phyloP scores from a whole-genome alignment of 92 coral and sea anemone species.

The Ricordea florida region DNA sequence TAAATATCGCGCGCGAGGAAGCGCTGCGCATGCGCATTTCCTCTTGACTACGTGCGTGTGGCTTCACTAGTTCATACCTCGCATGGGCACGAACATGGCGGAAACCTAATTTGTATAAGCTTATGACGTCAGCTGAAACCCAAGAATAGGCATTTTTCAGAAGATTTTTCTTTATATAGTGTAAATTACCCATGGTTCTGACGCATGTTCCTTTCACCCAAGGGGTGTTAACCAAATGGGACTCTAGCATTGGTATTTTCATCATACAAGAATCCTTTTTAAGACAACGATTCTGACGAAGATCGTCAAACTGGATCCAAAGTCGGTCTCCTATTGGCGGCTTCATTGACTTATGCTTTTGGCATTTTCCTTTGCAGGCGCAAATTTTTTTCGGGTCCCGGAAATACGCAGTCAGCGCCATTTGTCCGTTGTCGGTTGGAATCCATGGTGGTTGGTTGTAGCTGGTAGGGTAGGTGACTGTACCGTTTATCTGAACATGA shows the following conservation, averaged over 20 bases:
- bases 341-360: background rate
- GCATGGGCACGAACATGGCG: no score
- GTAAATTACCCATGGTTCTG: constrained; percentile 62
- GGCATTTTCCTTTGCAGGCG: constrained; percentile 28
- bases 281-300: background rate
- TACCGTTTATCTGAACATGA: constrained; percentile 40
- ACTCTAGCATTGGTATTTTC: constrained; percentile 50
- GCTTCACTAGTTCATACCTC: no score
- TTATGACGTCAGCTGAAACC: no score
- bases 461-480: constrained; percentile 49
- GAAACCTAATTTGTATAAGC: no score
- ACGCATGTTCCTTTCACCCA: constrained; percentile 91
- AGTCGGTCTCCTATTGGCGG: constrained; percentile 70
- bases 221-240: constrained; percentile 45
- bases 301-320: constrained; percentile 73
- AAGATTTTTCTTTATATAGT: no score
- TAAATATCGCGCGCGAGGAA: no score
- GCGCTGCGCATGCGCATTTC: no score
- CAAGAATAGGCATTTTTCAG: no score
- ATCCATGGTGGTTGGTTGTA: constrained; percentile 75
- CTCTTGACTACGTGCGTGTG: no score
- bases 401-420: constrained; percentile 76
- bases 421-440: constrained; percentile 37
- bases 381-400: constrained; percentile 75
- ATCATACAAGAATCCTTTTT: constrained; percentile 8